phyloP scores from a whole-genome alignment of 2,113 vertebrate species.

The Nasalis larvatus region DNA sequence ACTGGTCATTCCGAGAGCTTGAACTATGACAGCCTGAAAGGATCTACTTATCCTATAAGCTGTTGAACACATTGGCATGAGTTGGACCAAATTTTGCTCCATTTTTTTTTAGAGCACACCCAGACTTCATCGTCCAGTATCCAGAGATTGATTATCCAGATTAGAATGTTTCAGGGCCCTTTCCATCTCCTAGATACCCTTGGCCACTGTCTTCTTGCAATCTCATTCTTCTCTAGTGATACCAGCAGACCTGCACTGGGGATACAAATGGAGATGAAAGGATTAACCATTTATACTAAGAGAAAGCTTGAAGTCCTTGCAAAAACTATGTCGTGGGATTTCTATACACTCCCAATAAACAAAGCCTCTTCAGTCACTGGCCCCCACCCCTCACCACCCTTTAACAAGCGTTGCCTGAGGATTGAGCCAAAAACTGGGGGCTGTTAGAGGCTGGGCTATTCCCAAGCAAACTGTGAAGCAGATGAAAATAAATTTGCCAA shows the following conservation, averaged over 20 bases:
- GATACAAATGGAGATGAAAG: background rate
- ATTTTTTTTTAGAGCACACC: background rate
- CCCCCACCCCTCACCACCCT: background rate
- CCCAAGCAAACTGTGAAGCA: slow-evolving; percentile 39
- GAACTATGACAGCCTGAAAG: slow-evolving; percentile 41
- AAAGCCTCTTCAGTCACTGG: background rate
- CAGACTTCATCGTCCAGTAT: background rate
- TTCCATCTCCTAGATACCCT: background rate
- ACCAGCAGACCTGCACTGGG: background rate
- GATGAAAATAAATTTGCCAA: slow-evolving; percentile 13
- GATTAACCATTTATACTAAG: background rate
- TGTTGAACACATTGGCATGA: background rate
- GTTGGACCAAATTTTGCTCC: background rate
- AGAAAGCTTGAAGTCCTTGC: background rate
- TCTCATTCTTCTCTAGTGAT: background rate
- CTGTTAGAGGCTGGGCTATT: background rate
- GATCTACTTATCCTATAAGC: background rate
- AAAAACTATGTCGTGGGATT: background rate
- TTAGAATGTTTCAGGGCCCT: background rate
- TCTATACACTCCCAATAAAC: background rate
- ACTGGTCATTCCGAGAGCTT: slow-evolving; percentile 48
- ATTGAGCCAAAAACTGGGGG: background rate
- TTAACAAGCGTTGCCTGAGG: background rate
- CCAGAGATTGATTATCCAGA: background rate
- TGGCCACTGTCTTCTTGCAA: background rate